Percentiles rank a stretch among this genome's conserved stretches.
phyloP scores from a whole-genome alignment of 2,797 vertebrate genomes.

The Malacoraja senta region DNA sequence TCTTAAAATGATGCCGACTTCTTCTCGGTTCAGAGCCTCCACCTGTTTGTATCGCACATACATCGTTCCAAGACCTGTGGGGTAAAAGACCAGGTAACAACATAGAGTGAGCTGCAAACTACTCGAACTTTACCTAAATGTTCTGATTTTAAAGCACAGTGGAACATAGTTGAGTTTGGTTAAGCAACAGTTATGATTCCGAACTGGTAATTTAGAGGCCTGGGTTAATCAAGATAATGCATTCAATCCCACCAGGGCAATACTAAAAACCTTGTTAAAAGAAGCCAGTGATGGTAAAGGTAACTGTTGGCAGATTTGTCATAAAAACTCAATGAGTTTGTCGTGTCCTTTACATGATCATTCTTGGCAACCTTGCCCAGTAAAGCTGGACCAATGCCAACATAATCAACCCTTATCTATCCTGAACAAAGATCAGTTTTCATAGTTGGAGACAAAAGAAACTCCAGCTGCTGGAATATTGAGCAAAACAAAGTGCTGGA shows the following conservation, averaged over 20 bases:
- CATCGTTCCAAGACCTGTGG: slow-evolving; percentile 72
- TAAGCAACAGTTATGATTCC: neutral
- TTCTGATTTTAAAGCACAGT: neutral
- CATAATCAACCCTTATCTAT: neutral
- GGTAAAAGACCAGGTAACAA: slow-evolving; percentile 34
- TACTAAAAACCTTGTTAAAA: neutral
- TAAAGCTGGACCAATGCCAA: too few species aligned
- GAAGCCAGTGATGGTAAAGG: neutral
- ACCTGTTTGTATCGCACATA: slow-evolving; percentile 88
- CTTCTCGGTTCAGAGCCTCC: slow-evolving; percentile 57
- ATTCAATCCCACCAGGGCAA: neutral
- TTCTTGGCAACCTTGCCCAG: too few species aligned
- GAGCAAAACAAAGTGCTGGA: too few species aligned
- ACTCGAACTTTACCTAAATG: neutral
- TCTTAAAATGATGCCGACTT: slow-evolving; percentile 50
- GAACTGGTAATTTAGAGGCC: neutral
- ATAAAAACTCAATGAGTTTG: too few species aligned
- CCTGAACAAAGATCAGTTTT: too few species aligned
- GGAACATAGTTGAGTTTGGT: neutral
- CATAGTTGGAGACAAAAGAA: too few species aligned
- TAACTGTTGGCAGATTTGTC: too few species aligned
- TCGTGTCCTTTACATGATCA: too few species aligned
- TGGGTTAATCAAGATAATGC: neutral
- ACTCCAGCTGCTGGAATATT: too few species aligned
- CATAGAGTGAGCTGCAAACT: neutral